Base-by-base conservation (phyloP, 2,113 vertebrate species). In the Tinamus guttatus region DNA sequence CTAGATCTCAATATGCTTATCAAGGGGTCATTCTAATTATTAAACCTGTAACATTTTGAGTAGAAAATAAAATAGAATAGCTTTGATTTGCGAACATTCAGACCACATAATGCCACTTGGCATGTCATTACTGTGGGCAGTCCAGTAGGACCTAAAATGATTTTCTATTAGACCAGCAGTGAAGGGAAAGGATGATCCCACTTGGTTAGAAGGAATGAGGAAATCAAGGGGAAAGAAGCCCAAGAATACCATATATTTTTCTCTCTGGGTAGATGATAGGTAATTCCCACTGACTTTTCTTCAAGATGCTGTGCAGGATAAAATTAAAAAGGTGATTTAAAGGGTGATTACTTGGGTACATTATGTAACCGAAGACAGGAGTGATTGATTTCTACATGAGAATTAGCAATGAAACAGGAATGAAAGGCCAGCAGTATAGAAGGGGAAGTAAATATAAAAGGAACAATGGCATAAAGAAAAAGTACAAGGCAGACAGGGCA, bases 1-100 rank as follows among this genome's bases (percentile, higher is more conserved):
- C 64, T 91, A 30, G 2, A 62, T 81, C 87, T 91, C 89, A 70
- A 3, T 85, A n/a, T 87, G 54, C 67, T 77, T 45, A 91, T 85
- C 79, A 89, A 91, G 71, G 18, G 51, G 34, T 12, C 13, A 49
- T 14, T 93, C 63, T 74, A 77, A 80, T 95, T 80, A 87, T 83
- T 85, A 87, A 49, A 87, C 75, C n/a, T 87, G 41, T 93, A 95
- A 95, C 75, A 10, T 75, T 94, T 73, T 94, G 28, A 93, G 59
- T 40, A 77, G 28, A 56, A 87, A 93, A 82, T 74, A 8, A 41
- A 94, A 89, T 21, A 62, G 30, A 84, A 62, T 30, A 81, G 36
- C 68, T 74, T 78, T 74, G 59, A 81, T 91, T 88, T 83, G 59
- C 85, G 68, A 78, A 91, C n/a, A 81, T 80, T 32, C 75, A 96